Conservation (phyloP, 2,797 vertebrate genomes). For the Malacoraja senta region DNA sequence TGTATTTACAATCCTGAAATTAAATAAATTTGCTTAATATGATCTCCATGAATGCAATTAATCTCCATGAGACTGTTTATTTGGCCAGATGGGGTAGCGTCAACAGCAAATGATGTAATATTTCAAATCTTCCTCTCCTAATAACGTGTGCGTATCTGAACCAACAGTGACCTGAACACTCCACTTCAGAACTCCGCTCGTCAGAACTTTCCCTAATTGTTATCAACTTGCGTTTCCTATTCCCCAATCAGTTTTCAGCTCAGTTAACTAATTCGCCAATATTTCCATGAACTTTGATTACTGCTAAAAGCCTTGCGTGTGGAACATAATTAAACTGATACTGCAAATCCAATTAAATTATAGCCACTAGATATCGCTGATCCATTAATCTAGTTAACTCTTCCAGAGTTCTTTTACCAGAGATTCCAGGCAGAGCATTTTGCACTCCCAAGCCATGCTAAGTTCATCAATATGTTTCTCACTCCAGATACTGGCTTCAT, state of each 20-base stretch:
- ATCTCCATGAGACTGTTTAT: background rate
- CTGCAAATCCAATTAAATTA: slow-evolving; percentile 7
- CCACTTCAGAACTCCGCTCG: background rate
- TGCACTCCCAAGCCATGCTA: too few relatives aligned
- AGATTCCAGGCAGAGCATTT: background rate
- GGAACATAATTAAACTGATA: slow-evolving; percentile 8
- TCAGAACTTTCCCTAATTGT: background rate
- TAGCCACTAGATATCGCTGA: background rate
- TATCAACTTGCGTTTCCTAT: background rate
- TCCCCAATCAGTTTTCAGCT: background rate
- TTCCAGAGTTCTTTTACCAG: background rate
- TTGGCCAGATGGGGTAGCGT: background rate
- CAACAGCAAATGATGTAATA: background rate
- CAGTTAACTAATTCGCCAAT: background rate
- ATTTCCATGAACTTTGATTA: background rate
- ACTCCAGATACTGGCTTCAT: background rate
- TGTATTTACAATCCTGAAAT: background rate
- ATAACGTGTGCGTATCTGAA: too few relatives aligned
- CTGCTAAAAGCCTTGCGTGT: background rate
- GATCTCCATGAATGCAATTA: background rate
- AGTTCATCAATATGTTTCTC: background rate
- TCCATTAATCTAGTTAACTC: background rate
- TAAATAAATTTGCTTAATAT: slow-evolving; percentile 1
- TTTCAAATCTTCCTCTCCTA: background rate
- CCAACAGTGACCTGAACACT: background rate